Conservation (phyloP, 1,140 invertebrate genomes). For the Carcinoscorpius rotundicauda region DNA sequence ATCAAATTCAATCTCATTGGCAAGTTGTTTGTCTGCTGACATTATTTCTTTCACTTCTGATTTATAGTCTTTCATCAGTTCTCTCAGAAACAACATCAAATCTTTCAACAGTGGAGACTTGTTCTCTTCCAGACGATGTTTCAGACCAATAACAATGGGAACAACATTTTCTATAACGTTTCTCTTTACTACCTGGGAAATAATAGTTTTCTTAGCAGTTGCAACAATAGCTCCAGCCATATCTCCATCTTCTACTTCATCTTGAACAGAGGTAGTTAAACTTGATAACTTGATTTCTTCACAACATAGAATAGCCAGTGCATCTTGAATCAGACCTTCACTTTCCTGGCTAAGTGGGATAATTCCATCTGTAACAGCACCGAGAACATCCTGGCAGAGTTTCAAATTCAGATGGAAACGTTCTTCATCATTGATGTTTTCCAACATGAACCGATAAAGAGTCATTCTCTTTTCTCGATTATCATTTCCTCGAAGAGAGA, state of each 20-base stretch:
- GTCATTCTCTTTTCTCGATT: slow-evolving; percentile 36
- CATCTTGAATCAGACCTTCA: slow-evolving; percentile 39
- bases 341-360: slow-evolving; percentile 31
- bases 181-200: slow-evolving; percentile 35
- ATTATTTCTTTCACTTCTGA: slow-evolving; percentile 42
- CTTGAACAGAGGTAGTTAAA: slow-evolving; percentile 29
- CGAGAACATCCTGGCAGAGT: slow-evolving; percentile 37
- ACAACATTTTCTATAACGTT: slow-evolving; percentile 45
- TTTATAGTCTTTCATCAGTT: slow-evolving; percentile 44
- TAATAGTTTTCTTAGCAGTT: slow-evolving; percentile 34
- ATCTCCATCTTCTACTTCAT: slow-evolving; percentile 30
- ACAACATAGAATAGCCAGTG: slow-evolving; percentile 40
- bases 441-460: slow-evolving; percentile 50
- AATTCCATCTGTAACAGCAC: slow-evolving; percentile 31
- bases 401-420: slow-evolving; percentile 35
- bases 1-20: slow-evolving; percentile 39
- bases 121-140: slow-evolving; percentile 35
- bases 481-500: slow-evolving; percentile 39
- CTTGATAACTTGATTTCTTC: slow-evolving; percentile 42
- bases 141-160: slow-evolving; percentile 43
- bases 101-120: slow-evolving; percentile 29
- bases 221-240: slow-evolving; percentile 34
- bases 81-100: slow-evolving; percentile 36
- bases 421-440: slow-evolving; percentile 42
- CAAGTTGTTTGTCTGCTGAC: slow-evolving; percentile 36